These are phyloP conservation scores for Xiphophorus birchmanni DNA, from an alignment of 2,797 vertebrate genomes.

Conservation along the genomic window DNA sequence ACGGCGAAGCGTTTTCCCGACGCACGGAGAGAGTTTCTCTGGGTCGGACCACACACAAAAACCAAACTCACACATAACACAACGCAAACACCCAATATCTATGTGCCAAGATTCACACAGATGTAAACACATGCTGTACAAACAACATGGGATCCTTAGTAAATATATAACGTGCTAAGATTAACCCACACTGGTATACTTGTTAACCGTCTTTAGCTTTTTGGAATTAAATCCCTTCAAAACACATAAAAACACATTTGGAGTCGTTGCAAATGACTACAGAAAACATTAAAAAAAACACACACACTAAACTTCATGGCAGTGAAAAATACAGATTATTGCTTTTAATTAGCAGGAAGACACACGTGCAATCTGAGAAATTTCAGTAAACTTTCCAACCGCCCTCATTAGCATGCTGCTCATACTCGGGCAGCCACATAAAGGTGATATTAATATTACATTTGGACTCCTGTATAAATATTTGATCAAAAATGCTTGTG, in stretches of 20 bases:
- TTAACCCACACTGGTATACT: constrained; percentile 32
- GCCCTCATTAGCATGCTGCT: constrained; percentile 69
- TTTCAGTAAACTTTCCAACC: constrained; percentile 46
- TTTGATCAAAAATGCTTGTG: constrained; percentile 74
- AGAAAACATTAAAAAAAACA: constrained; percentile 6
- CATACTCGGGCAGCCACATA: constrained; percentile 70
- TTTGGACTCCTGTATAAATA: constrained; percentile 79
- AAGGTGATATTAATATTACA: constrained; percentile 81
- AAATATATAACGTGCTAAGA: constrained; percentile 37
- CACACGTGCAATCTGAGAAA: constrained; percentile 35
- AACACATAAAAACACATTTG: constrained; percentile 12
- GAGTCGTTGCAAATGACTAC: background rate
- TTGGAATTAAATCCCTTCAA: background rate
- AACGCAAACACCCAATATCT: constrained; percentile 21
- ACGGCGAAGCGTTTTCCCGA: background rate
- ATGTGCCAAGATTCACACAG: constrained; percentile 29
- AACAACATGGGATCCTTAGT: constrained; percentile 28
- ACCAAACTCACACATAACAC: constrained; percentile 19
- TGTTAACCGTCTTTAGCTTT: constrained; percentile 38
- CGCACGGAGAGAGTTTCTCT: constrained; percentile 16
- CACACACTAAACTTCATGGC: constrained; percentile 14
- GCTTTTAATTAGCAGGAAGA: constrained; percentile 31
- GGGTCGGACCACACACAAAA: constrained; percentile 59
- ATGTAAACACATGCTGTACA: constrained; percentile 25
- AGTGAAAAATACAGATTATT: constrained; percentile 14